phyloP scores from a whole-genome alignment of 1,140 invertebrate genomes.

The Drosophila punjabiensis region DNA sequence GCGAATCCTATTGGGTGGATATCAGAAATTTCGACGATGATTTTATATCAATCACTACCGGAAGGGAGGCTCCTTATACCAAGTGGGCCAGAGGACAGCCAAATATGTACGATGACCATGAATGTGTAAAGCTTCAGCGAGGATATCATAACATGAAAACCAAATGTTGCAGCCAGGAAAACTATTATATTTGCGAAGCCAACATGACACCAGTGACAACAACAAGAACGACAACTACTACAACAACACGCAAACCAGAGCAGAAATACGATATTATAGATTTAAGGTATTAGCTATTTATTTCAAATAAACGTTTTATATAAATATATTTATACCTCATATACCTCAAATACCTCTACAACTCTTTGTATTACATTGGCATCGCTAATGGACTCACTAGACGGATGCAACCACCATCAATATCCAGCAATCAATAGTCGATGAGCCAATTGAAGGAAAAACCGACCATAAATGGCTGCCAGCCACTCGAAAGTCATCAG shows the following conservation, averaged over 20 bases:
- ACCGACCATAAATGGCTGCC: slow-evolving; percentile 21
- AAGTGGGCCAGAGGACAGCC: not conserved
- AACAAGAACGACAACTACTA: not conserved
- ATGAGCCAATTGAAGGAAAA: slow-evolving; percentile 34
- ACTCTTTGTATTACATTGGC: slow-evolving; percentile 1
- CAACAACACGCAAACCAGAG: not conserved
- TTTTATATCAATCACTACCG: not conserved
- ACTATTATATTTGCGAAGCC: slow-evolving; percentile 11
- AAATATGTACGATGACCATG: no score
- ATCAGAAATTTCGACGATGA: not conserved
- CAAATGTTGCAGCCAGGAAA: not conserved
- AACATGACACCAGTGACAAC: not conserved
- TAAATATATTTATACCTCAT: not conserved
- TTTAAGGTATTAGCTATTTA: not conserved
- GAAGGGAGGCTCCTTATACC: not conserved
- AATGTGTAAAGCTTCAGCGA: not conserved
- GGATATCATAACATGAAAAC: not conserved
- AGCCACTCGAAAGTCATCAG: slow-evolving; percentile 42
- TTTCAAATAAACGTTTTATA: not conserved
- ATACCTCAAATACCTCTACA: no score
- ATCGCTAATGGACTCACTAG: slow-evolving; percentile 26
- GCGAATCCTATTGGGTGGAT: slow-evolving; percentile 2
- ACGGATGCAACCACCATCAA: slow-evolving; percentile 25
- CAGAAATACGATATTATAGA: not conserved
- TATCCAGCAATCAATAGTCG: slow-evolving; percentile 43